Evolutionary conservation across 2,113 vertebrate species (phyloP).

Genomic region (Casuarius casuarius): DNA sequence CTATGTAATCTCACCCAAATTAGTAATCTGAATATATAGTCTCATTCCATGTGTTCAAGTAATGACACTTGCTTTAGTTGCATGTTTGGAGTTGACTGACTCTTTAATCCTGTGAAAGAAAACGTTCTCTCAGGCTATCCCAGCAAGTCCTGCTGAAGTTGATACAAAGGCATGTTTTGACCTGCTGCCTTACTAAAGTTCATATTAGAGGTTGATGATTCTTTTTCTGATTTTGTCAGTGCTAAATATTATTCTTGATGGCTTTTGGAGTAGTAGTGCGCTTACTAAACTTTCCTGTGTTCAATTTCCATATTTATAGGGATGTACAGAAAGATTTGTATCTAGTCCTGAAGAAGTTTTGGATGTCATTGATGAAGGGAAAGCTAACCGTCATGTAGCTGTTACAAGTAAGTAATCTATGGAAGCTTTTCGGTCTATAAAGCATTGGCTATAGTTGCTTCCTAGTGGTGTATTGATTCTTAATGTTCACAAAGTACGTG

Average conservation of each 20-base stretch:
- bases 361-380: slow-evolving; percentile 97
- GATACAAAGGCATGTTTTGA: rapidly evolving
- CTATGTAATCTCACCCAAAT: background rate
- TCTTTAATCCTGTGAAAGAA: background rate
- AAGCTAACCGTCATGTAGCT: slow-evolving; percentile 93
- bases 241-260: background rate
- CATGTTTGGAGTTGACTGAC: background rate
- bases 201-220: background rate
- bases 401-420: slow-evolving; percentile 88
- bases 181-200: rapidly evolving
- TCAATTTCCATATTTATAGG: slow-evolving; percentile 71
- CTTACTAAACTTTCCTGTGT: background rate
- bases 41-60: background rate
- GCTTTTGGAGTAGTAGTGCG: background rate
- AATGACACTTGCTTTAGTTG: background rate
- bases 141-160: background rate
- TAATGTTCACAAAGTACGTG: rapidly evolving
- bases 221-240: background rate
- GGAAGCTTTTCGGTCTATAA: rapidly evolving
- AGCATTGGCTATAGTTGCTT: background rate
- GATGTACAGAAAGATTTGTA: slow-evolving; percentile 96
- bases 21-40: rapidly evolving
- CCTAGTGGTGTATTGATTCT: background rate
- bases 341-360: slow-evolving; percentile 96
- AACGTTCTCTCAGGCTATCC: background rate